A percentile compares a stretch with the other conserved stretches of the same genome.
Conservation (phyloP, 2,113 vertebrate species). For the Cynocephalus volans region DNA sequence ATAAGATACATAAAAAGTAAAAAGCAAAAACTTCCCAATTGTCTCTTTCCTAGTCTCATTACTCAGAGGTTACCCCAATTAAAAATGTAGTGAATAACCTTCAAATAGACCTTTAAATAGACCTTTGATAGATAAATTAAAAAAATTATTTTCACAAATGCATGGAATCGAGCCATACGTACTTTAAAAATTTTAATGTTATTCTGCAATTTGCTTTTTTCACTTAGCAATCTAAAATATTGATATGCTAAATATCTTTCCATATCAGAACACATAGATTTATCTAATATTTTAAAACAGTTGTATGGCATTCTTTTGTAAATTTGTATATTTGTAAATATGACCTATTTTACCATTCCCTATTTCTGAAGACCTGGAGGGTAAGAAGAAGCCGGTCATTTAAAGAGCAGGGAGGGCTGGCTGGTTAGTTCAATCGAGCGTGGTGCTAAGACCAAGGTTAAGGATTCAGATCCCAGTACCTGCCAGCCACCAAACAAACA, state of each 20-base stretch:
- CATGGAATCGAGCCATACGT: neutral
- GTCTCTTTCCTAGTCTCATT: neutral
- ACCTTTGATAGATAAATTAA: neutral
- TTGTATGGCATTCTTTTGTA: neutral
- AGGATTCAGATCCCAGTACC: too few relatives aligned
- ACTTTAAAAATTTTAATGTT: neutral
- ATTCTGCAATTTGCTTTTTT: conserved; percentile 32
- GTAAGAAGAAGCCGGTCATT: neutral
- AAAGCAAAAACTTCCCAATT: neutral
- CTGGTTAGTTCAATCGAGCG: too few relatives aligned
- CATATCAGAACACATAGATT: neutral
- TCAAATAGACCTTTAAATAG: neutral
- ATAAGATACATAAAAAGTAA: neutral
- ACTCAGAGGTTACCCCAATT: neutral
- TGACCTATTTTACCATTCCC: neutral
- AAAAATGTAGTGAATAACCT: neutral
- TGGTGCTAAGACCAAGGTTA: too few relatives aligned
- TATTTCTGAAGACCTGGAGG: neutral
- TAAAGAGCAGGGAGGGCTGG: neutral
- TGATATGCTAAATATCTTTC: neutral
- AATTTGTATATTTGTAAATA: neutral
- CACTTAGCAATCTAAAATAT: neutral
- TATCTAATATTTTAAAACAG: neutral
- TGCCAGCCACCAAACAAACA: too few relatives aligned
- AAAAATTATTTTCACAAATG: neutral